Base-by-base conservation (phyloP, 2,797 vertebrate genomes). In the Gymnoscopelus braueri region DNA sequence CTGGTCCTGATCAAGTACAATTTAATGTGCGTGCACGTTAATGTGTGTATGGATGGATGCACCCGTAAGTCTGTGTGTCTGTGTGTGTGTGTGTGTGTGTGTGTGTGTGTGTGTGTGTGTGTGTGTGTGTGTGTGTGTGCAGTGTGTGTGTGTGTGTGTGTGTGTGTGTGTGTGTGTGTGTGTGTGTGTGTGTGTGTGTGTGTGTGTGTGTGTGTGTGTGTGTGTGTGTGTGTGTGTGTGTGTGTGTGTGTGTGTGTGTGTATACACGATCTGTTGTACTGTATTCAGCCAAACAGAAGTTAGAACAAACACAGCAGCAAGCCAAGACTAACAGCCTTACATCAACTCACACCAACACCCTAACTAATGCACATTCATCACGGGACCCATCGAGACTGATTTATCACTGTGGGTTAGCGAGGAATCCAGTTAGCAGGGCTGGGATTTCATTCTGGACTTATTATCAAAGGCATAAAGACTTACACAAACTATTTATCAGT, bases 321-420 rank as follows among this genome's bases (percentile, higher is more conserved):
- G 62, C 62, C 53, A 71, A 71, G 14, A 73, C 35, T 48, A 72
- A 47, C 54, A 44, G 60, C 53, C 52, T 29, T 56, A 48, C 58
- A 48, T 58, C 50, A 6, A 9, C 4, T n/a, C 24, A 6, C 24
- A 54, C 35, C 26, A 7, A 15, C 26, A 11, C 50, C 24, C 39
- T 13, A 64, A 60, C 70, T 55, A 7, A 11, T 26, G 19, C 56
- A 51, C 11, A 11, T 29, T n/a, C 7, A 49, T 48, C 19, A 56
- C 11, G 1, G 24, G 4, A 7, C 7, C 24, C 29, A 7, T 56
- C 1, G 19, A 63, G 61, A 29, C 58, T 24, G 48, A 55, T 58
- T 61, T 7, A 63, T 56, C 52, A 8, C 55, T 24, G 23, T 52
- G n/a, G 23, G 39, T 44, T 9, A 44, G 39, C 57, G 2, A 3